phyloP scores from a whole-genome alignment of 2,888 invertebrate genomes.

The Drosophila lutescens region DNA sequence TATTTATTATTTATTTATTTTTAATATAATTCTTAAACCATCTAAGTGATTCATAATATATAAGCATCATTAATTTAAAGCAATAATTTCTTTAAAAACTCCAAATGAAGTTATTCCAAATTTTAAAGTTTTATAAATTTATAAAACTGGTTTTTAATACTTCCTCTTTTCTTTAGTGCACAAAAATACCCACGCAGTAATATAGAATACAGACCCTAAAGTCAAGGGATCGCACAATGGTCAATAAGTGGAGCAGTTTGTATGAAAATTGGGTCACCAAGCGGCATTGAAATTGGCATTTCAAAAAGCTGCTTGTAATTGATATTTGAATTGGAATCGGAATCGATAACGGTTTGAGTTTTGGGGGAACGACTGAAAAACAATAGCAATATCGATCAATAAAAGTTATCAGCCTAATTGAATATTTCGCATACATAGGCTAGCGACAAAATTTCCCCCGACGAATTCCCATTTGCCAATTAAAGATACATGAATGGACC shows the following conservation, averaged over 20 bases:
- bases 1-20: no score
- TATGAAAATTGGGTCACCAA: constrained; percentile 47
- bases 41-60: no score
- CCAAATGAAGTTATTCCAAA: no score
- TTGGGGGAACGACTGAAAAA: not conserved
- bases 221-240: constrained; percentile 72
- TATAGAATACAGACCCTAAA: constrained; percentile 40
- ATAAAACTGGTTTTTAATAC: no score
- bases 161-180: not conserved
- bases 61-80: no score
- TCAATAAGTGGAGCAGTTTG: constrained; percentile 46
- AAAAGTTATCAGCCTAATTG: constrained; percentile 17
- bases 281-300: constrained; percentile 39
- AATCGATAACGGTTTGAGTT: constrained; percentile 21
- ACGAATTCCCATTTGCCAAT: constrained; percentile 2
- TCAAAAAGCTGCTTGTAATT: constrained; percentile 32
- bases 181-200: constrained; percentile 13
- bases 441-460: constrained; percentile 1
- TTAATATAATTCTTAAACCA: no score
- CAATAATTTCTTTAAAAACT: no score
- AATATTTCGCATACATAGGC: constrained; percentile 16
- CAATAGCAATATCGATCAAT: constrained; percentile 11
- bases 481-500: constrained; percentile 10
- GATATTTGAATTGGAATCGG: constrained; percentile 40
- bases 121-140: not conserved